Evolutionary conservation across 2,888 invertebrate species (phyloP), one percentile per base, ranked within the genome.

Genomic region (Neoscelio sp.): DNA sequence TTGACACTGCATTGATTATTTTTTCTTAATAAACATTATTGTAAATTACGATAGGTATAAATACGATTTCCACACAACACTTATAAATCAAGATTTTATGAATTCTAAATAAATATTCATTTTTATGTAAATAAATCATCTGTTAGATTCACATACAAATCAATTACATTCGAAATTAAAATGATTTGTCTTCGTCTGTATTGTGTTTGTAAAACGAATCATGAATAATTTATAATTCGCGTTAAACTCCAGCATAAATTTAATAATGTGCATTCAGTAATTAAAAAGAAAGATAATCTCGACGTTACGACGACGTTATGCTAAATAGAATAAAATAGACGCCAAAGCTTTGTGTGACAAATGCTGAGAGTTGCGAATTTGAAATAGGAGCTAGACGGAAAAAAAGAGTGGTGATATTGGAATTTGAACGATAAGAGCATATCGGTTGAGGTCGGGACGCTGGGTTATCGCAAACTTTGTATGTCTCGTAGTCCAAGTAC

Each of bases 381-480:
- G 73, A 68, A 78, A 30, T 68, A 78, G 73, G 62, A 73, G 62
- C 60, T 73, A 65, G 71, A 38, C 48, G 65, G 33, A 50, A 56
- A 58, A 70, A 78, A 71, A 77, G 73, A 46, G 58, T 52, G 46
- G 12, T 56, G n/a, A 56, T 20, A 38, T 38, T 80, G 80, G 80
- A 80, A 80, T 80, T 80, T 76, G 76, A 80, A 76, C 73, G 80
- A 71, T 76, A 76, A 65, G 76, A 80, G 68, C 68, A 73, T 80
- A 80, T 80, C 80, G 76, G 71, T 67, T 76, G 71, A 76, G 80
- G 80, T 80, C 80, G 80, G 71, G 64, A 76, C 80, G 71, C 20
- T 62, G 76, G 80, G 80, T 80, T 80, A 80, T 80, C 80, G 68
- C 80, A 46, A 71, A 68, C 73, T 73, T 73, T 71, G 65, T 75